Evolutionary conservation across 2,113 vertebrate species (phyloP), one percentile per base, ranked within the genome.

Genomic region (Pteruthius melanotis): DNA sequence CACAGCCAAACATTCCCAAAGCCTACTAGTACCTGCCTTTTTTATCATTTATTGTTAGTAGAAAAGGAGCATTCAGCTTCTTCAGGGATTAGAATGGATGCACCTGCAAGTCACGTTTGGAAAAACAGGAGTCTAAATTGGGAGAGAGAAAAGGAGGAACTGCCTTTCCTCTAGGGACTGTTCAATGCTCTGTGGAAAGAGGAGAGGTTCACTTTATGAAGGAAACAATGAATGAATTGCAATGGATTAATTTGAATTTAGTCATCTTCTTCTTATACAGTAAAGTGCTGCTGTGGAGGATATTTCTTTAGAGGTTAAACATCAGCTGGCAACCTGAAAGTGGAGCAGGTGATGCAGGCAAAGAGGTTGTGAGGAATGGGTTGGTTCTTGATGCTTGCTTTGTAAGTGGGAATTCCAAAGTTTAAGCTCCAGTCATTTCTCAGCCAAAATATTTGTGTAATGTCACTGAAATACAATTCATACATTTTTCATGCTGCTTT

Each of bases 321-420:
- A 30, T 63, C n/a, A 60, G 18, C 52, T 93, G 63, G 28, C 61
- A 53, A 4, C 16, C 17, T 57, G 15, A 17, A 63, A 78, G 44
- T 27, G 39, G 19, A 45, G 35, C 2, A 6, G 0, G 0, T 17
- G 27, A 14, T 7, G 7, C 42, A 54, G 21, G 20, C 5, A 31
- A 24, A 69, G n/a, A 66, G 60, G 9, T 44, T 1, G 2, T 53
- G 66, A 74, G 27, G 17, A 72, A 31, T 2, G 1, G 3, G 27
- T 13, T 0, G 0, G 16, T 59, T 79, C 40, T 65, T 31, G 15
- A 30, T 42, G 27, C 65, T 77, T 66, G 39, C 13, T 45, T 74
- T 50, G 3, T 40, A 31, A 40, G 26, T 21, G 30, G 22, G 27
- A 60, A 83, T 83, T 64, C 49, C 15, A 7, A 33, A 60, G 9